Evolutionary conservation across 64 coral and sea anemone genomes (phyloP), one percentile per base, ranked within the genome.

Genomic region (Astreopora myriophthalma): DNA sequence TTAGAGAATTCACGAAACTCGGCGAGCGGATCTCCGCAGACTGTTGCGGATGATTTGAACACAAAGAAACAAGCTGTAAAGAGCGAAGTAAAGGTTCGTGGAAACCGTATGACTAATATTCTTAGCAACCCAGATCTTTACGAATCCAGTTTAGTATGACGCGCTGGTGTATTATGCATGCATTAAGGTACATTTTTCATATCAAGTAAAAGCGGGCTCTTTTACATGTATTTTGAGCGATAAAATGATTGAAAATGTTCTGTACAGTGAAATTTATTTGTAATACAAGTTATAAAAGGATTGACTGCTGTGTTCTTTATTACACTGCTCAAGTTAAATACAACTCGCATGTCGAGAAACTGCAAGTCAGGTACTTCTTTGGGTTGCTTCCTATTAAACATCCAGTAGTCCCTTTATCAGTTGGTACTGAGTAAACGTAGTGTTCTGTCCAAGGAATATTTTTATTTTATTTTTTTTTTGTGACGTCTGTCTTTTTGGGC

Each of bases 101-200:
- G 79, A 26, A 83, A 9, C 31, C 79, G 49, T 27, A 69, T 92
- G 67, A 65, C 71, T 13, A 68, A 84, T 68, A 85, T 86, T 60
- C 52, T 92, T 30, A 75, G 71, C 30, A 86, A 92, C 68, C 73
- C 80, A 17, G 81, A 86, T 42, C 69, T 92, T 13, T 85, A 68
- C 40, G 90, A 92, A 34, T 74, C 90, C 7, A 92, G 90, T 74
- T 71, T 92, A 76, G 90, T 92, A 36, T 92, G 83, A 64, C 34
- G 29, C 25, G 34, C 9, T 7, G 61, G 6, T 64, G 23, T 24
- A 26, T 64, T 80, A 30, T 31, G 31, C 79, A 57, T 62, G 32
- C 34, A 8, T 25, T 17, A 3, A 17, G 5, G 44, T 52, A 75
- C 25, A 29, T 78, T 51, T 64, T 64, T 24, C 61, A 64, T 64